Conservation (phyloP, 2,888 invertebrate genomes). For the Trissolcus brochymenae region DNA sequence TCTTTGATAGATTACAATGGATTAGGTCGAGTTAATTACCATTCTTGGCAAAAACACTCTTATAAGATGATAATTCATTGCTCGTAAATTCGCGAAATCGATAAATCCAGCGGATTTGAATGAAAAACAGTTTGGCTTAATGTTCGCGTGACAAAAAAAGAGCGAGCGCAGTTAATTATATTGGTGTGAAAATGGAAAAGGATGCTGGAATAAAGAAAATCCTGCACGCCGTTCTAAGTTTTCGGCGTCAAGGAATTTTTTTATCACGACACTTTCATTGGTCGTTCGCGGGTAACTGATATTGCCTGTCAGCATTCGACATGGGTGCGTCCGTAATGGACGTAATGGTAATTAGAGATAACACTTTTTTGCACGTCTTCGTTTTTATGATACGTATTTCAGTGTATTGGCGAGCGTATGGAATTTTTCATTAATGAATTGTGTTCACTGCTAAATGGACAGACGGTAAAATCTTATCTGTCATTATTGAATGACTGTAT, state of each 20-base stretch:
- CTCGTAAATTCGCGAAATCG: background rate
- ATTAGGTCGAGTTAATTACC: constrained; percentile 24
- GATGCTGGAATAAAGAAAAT: too few relatives aligned
- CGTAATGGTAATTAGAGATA: background rate
- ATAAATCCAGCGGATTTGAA: background rate
- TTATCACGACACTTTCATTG: background rate
- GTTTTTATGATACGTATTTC: background rate
- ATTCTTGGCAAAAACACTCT: background rate
- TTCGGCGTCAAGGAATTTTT: background rate
- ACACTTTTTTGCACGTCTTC: background rate
- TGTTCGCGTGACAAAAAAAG: too few relatives aligned
- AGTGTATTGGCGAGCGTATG: background rate
- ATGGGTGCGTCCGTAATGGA: too few relatives aligned
- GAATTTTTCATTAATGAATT: background rate
- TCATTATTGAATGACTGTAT: background rate
- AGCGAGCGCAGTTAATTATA: background rate
- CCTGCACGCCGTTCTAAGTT: background rate
- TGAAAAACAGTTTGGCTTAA: too few relatives aligned
- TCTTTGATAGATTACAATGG: constrained; percentile 32
- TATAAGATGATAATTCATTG: too few relatives aligned
- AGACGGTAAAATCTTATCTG: background rate
- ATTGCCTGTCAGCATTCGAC: background rate
- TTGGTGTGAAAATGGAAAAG: too few relatives aligned
- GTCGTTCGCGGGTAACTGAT: background rate
- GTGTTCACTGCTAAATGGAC: background rate